phyloP scores from a whole-genome alignment of 1,140 invertebrate genomes.

The Diuraphis noxia region DNA sequence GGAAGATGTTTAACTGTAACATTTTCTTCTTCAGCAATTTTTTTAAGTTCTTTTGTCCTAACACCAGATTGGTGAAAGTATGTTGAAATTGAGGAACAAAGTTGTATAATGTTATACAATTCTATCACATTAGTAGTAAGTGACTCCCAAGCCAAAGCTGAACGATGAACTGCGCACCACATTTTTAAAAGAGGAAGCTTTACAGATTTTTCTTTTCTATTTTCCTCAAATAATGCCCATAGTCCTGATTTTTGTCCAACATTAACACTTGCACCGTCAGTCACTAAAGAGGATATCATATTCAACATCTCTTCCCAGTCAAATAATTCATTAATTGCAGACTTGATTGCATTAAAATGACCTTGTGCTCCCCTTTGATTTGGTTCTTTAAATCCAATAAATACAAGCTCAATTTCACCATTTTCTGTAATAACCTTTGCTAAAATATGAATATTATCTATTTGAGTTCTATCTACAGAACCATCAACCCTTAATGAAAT shows the following conservation, averaged over 20 bases:
- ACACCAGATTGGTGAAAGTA: not conserved
- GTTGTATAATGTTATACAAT: no score
- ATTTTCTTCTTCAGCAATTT: not conserved
- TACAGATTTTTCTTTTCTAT: not conserved
- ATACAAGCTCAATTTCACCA: not conserved
- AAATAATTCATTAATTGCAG: not conserved
- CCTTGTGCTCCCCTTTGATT: not conserved
- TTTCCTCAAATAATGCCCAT: not conserved
- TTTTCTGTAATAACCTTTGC: not conserved
- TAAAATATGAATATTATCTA: not conserved
- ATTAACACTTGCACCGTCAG: no score
- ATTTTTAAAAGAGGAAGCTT: not conserved
- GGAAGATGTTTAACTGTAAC: not conserved
- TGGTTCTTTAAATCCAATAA: not conserved
- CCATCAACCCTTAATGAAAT: not conserved
- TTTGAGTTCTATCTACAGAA: not conserved
- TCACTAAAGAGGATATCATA: not conserved
- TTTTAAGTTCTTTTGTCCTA: not conserved
- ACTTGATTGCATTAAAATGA: not conserved
- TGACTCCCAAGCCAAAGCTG: no score
- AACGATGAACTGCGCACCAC: not conserved
- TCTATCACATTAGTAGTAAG: no score
- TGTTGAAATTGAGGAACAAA: not conserved
- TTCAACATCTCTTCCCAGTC: not conserved
- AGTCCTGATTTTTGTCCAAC: not conserved